phyloP scores from a whole-genome alignment of 2,113 vertebrate species.

The Cygnus atratus region DNA sequence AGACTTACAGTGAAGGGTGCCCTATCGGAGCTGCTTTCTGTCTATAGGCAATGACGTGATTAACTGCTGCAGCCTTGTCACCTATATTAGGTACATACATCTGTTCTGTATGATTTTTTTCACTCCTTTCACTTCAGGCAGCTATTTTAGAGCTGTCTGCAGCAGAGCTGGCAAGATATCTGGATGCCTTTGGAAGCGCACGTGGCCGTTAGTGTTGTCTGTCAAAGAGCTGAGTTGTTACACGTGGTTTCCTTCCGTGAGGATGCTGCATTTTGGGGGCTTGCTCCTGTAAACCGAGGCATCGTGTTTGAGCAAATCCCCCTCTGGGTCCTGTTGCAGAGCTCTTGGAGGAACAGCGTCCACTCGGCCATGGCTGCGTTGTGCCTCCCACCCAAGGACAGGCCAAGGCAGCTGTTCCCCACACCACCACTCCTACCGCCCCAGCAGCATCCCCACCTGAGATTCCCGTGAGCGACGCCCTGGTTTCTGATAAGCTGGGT shows the following conservation, averaged over 20 bases:
- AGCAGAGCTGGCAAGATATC: background rate
- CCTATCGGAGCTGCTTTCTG: background rate
- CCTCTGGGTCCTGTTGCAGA: background rate
- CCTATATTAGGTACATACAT: background rate
- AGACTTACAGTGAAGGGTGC: background rate
- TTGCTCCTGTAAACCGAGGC: background rate
- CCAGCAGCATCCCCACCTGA: rapidly evolving
- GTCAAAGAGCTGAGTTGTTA: background rate
- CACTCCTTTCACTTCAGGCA: background rate
- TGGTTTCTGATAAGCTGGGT: background rate
- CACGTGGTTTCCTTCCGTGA: background rate
- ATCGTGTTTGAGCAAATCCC: rapidly evolving
- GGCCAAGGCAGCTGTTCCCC: background rate
- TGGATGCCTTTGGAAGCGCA: background rate
- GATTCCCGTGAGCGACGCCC: background rate
- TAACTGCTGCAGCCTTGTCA: background rate
- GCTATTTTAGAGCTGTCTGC: background rate
- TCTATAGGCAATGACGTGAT: background rate
- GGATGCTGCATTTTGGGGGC: rapidly evolving
- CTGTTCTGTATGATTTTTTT: rapidly evolving
- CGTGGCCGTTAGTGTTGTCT: rapidly evolving
- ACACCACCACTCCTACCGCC: rapidly evolving
- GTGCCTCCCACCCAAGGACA: background rate
- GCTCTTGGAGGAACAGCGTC: background rate
- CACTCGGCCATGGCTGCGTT: background rate